A percentile compares a stretch with the other conserved stretches of the same genome.
These are phyloP conservation scores for Melanostoma scalare DNA, from an alignment of 2,888 invertebrate species.

Conservation along the genomic window DNA sequence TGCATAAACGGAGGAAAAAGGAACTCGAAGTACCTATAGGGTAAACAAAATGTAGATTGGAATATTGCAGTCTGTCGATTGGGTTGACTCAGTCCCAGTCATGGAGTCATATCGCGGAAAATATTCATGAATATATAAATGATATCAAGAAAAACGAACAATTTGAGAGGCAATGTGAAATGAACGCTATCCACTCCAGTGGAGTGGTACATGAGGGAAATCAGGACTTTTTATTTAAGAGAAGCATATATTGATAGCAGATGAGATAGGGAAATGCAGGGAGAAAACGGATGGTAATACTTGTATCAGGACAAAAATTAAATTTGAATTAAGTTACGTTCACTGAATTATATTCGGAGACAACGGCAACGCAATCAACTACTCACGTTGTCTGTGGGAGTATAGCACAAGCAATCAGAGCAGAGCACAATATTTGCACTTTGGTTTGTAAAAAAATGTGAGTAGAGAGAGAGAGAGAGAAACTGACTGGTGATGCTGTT, in stretches of 20 bases:
- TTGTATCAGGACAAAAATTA: constrained; percentile 18
- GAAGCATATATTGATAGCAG: constrained; percentile 15
- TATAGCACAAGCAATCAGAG: constrained; percentile 13
- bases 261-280: constrained; percentile 10
- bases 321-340: constrained; percentile 44
- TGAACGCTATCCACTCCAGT: background rate
- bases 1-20: constrained; percentile 32
- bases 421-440: constrained; percentile 24
- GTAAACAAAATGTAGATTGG: constrained; percentile 43
- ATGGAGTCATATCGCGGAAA: constrained; percentile 6
- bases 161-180: constrained; percentile 16
- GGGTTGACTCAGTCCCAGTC: background rate
- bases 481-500: constrained; percentile 18
- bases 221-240: constrained; percentile 1
- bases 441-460: background rate
- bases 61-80: constrained; percentile 31
- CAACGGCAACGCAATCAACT: constrained; percentile 26
- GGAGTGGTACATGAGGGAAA: constrained; percentile 15
- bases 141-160: constrained; percentile 11
- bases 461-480: constrained; percentile 5
- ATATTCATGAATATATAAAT: constrained; percentile 31
- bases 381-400: constrained; percentile 13
- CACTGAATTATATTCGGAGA: constrained; percentile 19
- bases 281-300: background rate
- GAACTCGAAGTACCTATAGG: constrained; percentile 39